Conservation (phyloP, 2,888 invertebrate genomes). For the Harpalus rubripes region DNA sequence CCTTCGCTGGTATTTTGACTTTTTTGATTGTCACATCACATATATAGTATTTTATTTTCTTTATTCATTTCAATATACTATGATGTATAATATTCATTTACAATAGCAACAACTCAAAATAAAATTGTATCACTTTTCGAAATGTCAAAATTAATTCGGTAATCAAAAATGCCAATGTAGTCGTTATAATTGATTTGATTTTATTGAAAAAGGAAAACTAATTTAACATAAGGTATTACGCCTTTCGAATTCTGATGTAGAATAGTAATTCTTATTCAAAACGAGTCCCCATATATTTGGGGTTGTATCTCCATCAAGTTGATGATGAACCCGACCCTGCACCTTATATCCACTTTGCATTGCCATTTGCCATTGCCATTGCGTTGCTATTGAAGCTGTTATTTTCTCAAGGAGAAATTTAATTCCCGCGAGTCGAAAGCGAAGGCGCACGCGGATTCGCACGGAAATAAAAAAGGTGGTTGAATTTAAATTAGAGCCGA, state of each 20-base stretch:
- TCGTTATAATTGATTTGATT: no score
- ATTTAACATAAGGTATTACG: not conserved
- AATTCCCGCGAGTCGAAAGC: constrained; percentile 55
- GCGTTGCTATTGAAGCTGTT: constrained; percentile 48
- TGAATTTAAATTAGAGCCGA: constrained; percentile 61
- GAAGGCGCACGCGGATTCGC: constrained; percentile 53
- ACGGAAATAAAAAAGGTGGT: constrained; percentile 60
- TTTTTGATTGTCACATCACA: no score
- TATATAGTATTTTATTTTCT: no score
- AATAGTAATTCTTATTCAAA: not conserved
- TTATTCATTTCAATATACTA: no score
- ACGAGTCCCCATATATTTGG: not conserved
- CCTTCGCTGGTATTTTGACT: no score
- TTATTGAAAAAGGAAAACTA: no score
- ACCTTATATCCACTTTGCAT: not conserved
- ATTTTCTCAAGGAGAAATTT: constrained; percentile 62
- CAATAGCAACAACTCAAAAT: no score
- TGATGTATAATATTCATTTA: no score
- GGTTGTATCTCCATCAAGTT: not conserved
- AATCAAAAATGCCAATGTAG: no score
- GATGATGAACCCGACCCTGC: not conserved
- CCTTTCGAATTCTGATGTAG: not conserved
- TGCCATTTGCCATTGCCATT: constrained; percentile 17
- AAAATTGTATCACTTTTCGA: no score
- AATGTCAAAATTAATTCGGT: no score